Evolutionary conservation across 1,140 invertebrate species (phyloP), one percentile per base, ranked within the genome.

Genomic region (Paralvinella palmiformis): DNA sequence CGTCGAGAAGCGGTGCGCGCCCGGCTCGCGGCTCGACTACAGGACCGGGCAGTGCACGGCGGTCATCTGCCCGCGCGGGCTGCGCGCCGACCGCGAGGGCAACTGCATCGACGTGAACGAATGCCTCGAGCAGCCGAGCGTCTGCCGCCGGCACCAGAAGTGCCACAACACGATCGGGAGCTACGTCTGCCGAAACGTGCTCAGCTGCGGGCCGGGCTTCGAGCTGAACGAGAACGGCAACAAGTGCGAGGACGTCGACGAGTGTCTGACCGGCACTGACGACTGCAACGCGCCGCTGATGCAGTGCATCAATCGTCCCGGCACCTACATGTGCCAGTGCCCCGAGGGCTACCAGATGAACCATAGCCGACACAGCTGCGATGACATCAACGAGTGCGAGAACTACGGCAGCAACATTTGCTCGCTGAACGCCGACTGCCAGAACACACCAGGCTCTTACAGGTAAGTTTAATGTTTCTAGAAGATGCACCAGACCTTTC

Each of bases 201-300:
- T 88, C 62, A 83, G 81, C 63, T 80, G 78, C 64, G 65, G 70
- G 22, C 63, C 64, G 24, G 78, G 78, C 7, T 76, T 71, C 62
- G 72, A 83, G 62, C 59, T 80, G 2, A 77, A 81, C 67, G 74
- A 76, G 22, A 62, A 61, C n/a, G 78, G 79, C 58, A 78, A 59
- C 29, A 68, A 72, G 4, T 85, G 84, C 71, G 63, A 77, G 1
- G 86, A 88, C 75, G 86, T 91, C 41, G 89, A 92, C 73, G 90
- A 91, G 73, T 92, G 91, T 73, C 83, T 85, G 1, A 87, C 89
- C 73, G 88, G 91, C 77, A 86, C 86, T 1, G 86, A 85, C 53
- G 78, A 91, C 1, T 88, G 87, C 60, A 41, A 64, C 2, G 59
- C 41, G 72, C 85, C 86, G 63, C 86, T 87, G 67, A 86, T 86